These are phyloP conservation scores for Hemiscyllium ocellatum DNA, from an alignment of 2,113 vertebrate genomes.

Conservation along the genomic window DNA sequence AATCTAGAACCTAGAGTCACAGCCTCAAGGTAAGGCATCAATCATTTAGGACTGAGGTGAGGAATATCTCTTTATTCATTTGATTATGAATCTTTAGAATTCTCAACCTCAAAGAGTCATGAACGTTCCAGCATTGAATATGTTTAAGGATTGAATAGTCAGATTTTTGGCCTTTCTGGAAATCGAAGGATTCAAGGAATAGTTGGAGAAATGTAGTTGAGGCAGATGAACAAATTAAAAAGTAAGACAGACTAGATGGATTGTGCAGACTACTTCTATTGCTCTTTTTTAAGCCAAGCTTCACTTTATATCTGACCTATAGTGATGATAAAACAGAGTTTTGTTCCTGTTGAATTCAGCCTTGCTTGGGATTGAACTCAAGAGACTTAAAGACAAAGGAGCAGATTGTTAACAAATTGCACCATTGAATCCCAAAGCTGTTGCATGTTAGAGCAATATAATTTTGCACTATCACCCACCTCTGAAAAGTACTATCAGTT, in stretches of 20 bases:
- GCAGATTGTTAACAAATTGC: neutral
- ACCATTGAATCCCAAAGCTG: neutral
- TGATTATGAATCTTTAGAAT: neutral
- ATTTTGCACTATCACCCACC: neutral
- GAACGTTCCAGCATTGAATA: neutral
- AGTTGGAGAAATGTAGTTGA: too few species aligned
- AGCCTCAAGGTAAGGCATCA: too few species aligned
- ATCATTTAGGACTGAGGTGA: too few species aligned
- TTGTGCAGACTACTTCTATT: too few species aligned
- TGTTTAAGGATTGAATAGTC: neutral
- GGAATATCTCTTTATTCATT: too few species aligned
- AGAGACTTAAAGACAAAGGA: neutral
- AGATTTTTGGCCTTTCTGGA: too few species aligned
- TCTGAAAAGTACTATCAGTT: neutral
- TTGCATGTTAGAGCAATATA: neutral
- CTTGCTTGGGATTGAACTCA: neutral
- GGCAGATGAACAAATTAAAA: too few species aligned
- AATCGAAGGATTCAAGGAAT: too few species aligned
- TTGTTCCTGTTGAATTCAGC: neutral
- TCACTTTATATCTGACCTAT: neutral
- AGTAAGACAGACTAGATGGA: too few species aligned
- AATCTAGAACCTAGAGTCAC: too few species aligned
- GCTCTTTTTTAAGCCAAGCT: neutral
- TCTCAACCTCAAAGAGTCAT: neutral
- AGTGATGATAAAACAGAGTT: neutral